Conservation (phyloP, 2,797 vertebrate genomes). For the Yasuhikotakia modesta region DNA sequence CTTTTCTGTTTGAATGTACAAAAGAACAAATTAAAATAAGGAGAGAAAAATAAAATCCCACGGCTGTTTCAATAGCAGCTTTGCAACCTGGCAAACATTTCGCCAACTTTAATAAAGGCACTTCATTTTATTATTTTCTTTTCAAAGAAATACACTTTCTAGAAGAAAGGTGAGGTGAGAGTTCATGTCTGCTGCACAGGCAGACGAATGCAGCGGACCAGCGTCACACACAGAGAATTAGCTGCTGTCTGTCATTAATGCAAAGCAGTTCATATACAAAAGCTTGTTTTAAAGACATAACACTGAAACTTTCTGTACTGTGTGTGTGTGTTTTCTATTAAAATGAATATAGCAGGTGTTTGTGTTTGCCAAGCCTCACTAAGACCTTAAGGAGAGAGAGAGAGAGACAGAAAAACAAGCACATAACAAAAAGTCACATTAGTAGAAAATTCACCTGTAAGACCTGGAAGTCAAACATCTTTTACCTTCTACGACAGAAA, state of each 20-base stretch:
- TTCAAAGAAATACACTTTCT: conserved; percentile 37
- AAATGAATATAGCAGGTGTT: conserved; percentile 1
- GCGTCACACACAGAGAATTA: conserved; percentile 77
- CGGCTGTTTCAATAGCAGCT: conserved; percentile 85
- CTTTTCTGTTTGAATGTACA: conserved; percentile 85
- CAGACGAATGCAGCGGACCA: conserved; percentile 78
- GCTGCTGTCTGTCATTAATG: conserved; percentile 64
- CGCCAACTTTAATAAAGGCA: conserved; percentile 68
- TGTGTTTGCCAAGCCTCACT: conserved; percentile 10
- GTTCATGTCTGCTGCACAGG: conserved; percentile 83
- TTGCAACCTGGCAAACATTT: conserved; percentile 84
- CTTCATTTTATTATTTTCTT: conserved; percentile 50
- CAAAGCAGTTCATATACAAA: conserved; percentile 74
- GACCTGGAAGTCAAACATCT: no score
- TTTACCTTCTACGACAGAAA: no score
- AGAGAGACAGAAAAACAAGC: conserved; percentile 19
- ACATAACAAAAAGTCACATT: not conserved
- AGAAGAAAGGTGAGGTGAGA: conserved; percentile 56
- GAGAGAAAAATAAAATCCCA: conserved; percentile 75
- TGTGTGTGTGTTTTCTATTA: conserved; percentile 12
- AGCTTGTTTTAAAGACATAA: conserved; percentile 80
- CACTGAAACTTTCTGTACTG: conserved; percentile 46
- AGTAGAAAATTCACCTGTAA: no score
- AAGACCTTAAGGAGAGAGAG: conserved; percentile 11
- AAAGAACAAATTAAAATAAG: conserved; percentile 77